phyloP scores from a whole-genome alignment of 2,888 invertebrate genomes.

The Griposia aprilina region DNA sequence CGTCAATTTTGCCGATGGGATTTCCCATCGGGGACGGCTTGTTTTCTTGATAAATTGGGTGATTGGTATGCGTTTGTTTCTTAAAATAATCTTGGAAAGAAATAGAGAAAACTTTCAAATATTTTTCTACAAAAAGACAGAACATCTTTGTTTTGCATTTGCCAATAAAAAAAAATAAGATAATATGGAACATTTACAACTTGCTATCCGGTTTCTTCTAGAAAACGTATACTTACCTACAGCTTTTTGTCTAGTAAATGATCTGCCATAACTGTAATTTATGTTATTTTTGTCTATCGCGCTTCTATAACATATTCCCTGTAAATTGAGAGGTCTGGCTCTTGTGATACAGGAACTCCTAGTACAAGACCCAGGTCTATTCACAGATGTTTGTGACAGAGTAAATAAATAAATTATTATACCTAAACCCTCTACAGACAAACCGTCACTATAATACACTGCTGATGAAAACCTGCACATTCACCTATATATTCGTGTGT shows the following conservation, averaged over 20 bases:
- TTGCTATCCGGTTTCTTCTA: neutral
- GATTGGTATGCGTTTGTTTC: neutral
- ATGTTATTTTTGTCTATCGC: neutral
- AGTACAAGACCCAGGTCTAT: neutral
- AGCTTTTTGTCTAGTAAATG: neutral
- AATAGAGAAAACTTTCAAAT: neutral
- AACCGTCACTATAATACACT: neutral
- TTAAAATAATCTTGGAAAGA: neutral
- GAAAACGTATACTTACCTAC: neutral
- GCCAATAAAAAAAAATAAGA: neutral
- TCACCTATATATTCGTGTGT: constrained; percentile 56
- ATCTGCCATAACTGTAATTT: neutral
- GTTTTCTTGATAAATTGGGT: neutral
- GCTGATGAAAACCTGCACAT: constrained; percentile 65
- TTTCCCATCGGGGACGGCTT: neutral
- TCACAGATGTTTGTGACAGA: neutral
- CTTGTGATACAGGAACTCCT: neutral
- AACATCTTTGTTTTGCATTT: neutral
- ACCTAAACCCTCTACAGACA: constrained; percentile 1
- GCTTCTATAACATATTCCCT: neutral
- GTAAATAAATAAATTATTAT: neutral
- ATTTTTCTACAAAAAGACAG: neutral
- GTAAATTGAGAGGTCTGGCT: neutral
- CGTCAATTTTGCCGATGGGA: neutral
- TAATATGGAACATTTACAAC: neutral